Percentiles rank a stretch among this genome's conserved stretches.
Evolutionary conservation across 2,113 vertebrate species (phyloP).

Genomic region (Centrocercus urophasianus): DNA sequence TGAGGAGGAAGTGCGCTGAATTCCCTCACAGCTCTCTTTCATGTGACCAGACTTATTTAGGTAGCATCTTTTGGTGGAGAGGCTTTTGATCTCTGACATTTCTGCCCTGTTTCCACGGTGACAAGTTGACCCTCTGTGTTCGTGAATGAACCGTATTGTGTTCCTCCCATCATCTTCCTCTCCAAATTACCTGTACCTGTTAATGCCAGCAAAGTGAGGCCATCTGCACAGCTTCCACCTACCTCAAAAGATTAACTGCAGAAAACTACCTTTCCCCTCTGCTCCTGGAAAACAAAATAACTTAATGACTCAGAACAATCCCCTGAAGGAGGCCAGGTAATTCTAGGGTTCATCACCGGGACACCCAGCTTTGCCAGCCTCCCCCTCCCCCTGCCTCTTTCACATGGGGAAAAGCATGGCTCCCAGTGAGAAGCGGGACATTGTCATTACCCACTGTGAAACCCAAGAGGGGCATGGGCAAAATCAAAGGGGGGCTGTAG

Average conservation of each 20-base stretch:
- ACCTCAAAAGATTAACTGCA: background rate
- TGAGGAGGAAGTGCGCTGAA: background rate
- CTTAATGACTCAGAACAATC: background rate
- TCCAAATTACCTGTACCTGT: slow-evolving; percentile 17
- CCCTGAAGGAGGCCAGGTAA: slow-evolving; percentile 22
- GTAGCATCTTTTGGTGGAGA: slow-evolving; percentile 16
- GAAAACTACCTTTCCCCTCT: background rate
- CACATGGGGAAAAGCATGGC: rapidly evolving
- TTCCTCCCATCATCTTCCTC: background rate
- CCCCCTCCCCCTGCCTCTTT: background rate
- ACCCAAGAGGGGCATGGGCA: slow-evolving; percentile 43
- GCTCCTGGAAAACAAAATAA: slow-evolving; percentile 34
- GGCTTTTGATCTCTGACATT: slow-evolving; percentile 61
- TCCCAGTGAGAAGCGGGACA: background rate
- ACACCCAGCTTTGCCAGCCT: background rate
- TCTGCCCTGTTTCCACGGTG: slow-evolving; percentile 16
- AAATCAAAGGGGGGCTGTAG: slow-evolving; percentile 62
- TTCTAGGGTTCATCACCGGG: slow-evolving; percentile 21
- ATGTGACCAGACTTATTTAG: background rate
- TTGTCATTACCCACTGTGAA: background rate
- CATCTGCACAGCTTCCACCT: background rate
- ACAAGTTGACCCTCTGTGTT: background rate
- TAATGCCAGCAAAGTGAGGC: background rate
- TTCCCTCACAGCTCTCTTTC: background rate
- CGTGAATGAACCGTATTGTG: slow-evolving; percentile 59